Base-by-base conservation (phyloP, 2,113 vertebrate species). In the Syngnathus floridae region DNA sequence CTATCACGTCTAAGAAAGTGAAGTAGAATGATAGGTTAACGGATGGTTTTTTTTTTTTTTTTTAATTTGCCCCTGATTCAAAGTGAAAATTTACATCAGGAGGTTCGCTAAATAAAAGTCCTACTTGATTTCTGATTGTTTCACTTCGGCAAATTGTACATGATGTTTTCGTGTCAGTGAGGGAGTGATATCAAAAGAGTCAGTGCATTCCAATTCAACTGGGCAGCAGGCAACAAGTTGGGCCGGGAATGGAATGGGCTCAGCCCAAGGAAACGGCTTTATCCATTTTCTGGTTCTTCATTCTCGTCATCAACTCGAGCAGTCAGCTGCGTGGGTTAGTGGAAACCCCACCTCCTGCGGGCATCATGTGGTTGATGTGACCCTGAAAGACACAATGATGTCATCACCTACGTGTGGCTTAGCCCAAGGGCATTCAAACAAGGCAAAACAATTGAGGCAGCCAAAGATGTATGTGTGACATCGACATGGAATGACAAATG, bases 311-410 rank as follows among this genome's bases (percentile, higher is more conserved):
- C 38, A 19, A 41, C 36, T 40, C n/a, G 12, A 14, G 11, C 59
- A 41, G 7, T 83, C 75, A 84, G 31, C 16, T 72, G 1, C 78
- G 68, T 1, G 59, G 6, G 11, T 22, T 38, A 19, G 36, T 19
- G 11, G 16, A 19, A 37, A 17, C 7, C 56, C 56, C 59, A 40
- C 57, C 37, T 38, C 57, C 57, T 2, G 10, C 36, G 11, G 19
- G 38, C 70, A 69, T 26, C 64, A 83, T 81, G 81, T 85, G 83
- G 62, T 64, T 85, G 64, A 85, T 76, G 66, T 85, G 83, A 61
- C 83, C 83, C 83, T 85, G 66, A 67, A 67, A 71, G 40, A 35
- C 31, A 59, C 17, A 10, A 51, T 12, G 1, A 26, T 31, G 41
- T 16, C 19, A 54, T 21, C 14, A n/a, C 11, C 1, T 21, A 16